Percentiles rank a stretch among this genome's conserved stretches.
Evolutionary conservation across 2,888 invertebrate species (phyloP).

Genomic region (Hydrotaea cyrtoneurina): DNA sequence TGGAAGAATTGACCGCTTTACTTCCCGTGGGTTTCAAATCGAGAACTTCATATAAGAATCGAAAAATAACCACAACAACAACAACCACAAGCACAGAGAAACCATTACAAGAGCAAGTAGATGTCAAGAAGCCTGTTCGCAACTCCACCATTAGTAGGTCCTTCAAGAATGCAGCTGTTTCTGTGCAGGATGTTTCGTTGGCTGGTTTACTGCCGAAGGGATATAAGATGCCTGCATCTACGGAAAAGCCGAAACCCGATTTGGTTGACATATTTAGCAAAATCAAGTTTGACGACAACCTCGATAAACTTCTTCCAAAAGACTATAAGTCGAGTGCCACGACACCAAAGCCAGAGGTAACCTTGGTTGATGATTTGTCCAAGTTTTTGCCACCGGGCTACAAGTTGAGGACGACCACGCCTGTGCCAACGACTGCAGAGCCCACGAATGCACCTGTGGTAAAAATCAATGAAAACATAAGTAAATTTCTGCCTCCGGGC

Average conservation of each 20-base stretch:
- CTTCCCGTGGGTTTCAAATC: slow-evolving; percentile 85
- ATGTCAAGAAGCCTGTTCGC: slow-evolving; percentile 73
- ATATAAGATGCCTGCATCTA: slow-evolving; percentile 80
- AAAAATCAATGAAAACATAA: slow-evolving; percentile 83
- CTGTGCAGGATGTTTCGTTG: slow-evolving; percentile 82
- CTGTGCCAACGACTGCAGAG: slow-evolving; percentile 64
- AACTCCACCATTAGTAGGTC: slow-evolving; percentile 81
- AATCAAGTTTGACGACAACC: slow-evolving; percentile 78
- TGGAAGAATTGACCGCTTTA: slow-evolving; percentile 84
- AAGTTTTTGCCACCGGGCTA: slow-evolving; percentile 85
- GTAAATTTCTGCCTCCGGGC: slow-evolving; percentile 84
- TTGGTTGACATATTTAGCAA: slow-evolving; percentile 76
- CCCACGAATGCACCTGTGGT: slow-evolving; percentile 77
- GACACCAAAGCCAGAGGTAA: slow-evolving; percentile 78
- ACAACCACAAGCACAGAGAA: slow-evolving; percentile 81
- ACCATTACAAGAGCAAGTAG: slow-evolving; percentile 68
- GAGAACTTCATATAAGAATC: slow-evolving; percentile 82
- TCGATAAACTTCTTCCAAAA: slow-evolving; percentile 81
- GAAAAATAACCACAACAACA: slow-evolving; percentile 81
- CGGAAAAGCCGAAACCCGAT: slow-evolving; percentile 59
- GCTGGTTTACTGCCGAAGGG: slow-evolving; percentile 83
- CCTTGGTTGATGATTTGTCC: slow-evolving; percentile 83
- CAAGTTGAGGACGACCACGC: slow-evolving; percentile 77
- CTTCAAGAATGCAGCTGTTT: slow-evolving; percentile 83
- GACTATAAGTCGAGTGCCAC: slow-evolving; percentile 81